Base-by-base conservation (phyloP, 2,888 invertebrate genomes). In the Lasioglossum lativentre region DNA sequence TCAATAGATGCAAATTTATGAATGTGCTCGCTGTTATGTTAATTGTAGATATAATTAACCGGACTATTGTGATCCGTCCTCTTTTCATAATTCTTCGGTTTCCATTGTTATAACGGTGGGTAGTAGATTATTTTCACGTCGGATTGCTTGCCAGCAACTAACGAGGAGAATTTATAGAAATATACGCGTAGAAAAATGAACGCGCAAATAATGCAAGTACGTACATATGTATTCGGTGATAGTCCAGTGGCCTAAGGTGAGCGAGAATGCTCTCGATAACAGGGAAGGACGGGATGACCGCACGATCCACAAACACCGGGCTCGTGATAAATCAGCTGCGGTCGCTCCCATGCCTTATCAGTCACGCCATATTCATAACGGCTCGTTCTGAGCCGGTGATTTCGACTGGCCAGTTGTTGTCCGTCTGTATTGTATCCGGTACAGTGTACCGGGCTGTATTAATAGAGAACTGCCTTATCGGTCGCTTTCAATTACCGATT, bases 321-420 rank as follows among this genome's bases (percentile, higher is more conserved):
- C 71, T 75, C 66, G 86, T 80, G 86, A 91, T 91, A 91, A 91
- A 91, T 91, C 90, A 90, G 80, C 80, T 56, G 80, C 77, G 82
- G 87, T 82, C 80, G 83, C 85, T 72, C 85, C 80, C 88, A 84
- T 80, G 86, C 88, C 89, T 91, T 91, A 92, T 91, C 91, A 88
- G 91, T 91, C 91, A 91, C 89, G 90, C 88, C 78, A 87, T 89
- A 90, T 90, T 89, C 90, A 88, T 90, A 88, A 82, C 38, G 73
- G 83, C 74, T 84, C 82, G 85, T 89, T 90, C 89, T 84, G 82
- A 89, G 80, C 71, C 82, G 80, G 75, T 78, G 87, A 72, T 87
- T 90, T 85, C 87, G 83, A 80, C 82, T 73, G 68, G 66, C 23
- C 77, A 63, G 77, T 72, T 72, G 63, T 84, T 85, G 78, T 82